These are phyloP conservation scores for Hydroisotoma schaefferi DNA, from an alignment of 2,888 invertebrate genomes.

Conservation along the genomic window DNA sequence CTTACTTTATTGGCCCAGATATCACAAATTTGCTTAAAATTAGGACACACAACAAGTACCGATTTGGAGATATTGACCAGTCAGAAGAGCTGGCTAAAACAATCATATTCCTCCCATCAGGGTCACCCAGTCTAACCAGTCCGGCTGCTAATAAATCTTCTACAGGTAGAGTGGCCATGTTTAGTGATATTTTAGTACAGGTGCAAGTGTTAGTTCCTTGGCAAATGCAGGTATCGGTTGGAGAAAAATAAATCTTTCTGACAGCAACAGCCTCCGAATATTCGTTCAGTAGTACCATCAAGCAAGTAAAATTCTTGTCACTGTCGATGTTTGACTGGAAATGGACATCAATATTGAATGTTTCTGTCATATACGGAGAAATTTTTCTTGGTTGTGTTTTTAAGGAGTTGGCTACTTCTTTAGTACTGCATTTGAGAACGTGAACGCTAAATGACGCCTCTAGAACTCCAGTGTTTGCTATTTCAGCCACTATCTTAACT, in stretches of 20 bases:
- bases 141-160: not conserved
- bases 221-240: not conserved
- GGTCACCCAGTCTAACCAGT: no score
- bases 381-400: not conserved
- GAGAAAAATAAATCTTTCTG: not conserved
- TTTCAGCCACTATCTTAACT: not conserved
- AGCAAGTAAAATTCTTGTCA: not conserved
- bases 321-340: not conserved
- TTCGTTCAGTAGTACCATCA: not conserved
- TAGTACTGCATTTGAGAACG: no score
- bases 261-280: not conserved
- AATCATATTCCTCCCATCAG: no score
- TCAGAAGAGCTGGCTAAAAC: no score
- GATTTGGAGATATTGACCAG: no score
- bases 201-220: not conserved
- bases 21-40: no score
- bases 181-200: not conserved
- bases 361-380: not conserved
- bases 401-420: not conserved
- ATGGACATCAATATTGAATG: not conserved
- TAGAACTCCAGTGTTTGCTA: not conserved
- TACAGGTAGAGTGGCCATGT: not conserved
- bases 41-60: no score
- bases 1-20: no score
- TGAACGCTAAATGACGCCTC: no score